These are phyloP conservation scores for Takifugu bimaculatus DNA, from an alignment of 2,113 vertebrate species.

Conservation along the genomic window DNA sequence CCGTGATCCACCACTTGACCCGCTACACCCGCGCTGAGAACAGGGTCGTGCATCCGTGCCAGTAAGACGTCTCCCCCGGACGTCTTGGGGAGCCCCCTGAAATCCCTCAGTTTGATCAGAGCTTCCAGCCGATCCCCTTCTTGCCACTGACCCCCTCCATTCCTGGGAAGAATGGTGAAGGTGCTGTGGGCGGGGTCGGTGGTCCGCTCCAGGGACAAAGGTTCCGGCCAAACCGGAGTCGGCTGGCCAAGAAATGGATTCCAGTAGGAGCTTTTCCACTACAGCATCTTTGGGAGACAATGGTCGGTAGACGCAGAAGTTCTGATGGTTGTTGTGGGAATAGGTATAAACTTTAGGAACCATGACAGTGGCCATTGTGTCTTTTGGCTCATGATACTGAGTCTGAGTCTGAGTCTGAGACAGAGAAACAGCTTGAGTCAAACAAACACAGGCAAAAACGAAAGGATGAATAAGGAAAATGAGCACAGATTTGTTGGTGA, in stretches of 20 bases:
- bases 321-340: neutral
- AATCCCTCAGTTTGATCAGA: conserved; percentile 79
- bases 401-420: neutral
- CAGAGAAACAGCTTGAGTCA: neutral
- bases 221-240: conserved; percentile 39
- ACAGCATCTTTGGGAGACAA: conserved; percentile 69
- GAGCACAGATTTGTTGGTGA: too few species aligned
- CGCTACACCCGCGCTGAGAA: conserved; percentile 80
- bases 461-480: neutral
- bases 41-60: conserved; percentile 78
- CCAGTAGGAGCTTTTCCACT: conserved; percentile 77
- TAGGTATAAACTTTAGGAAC: neutral
- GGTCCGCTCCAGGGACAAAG: conserved; percentile 69
- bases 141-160: conserved; percentile 49
- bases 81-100: conserved; percentile 78
- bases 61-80: conserved; percentile 87
- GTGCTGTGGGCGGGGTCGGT: conserved; percentile 80
- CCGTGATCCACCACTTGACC: conserved; percentile 82
- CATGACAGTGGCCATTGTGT: accelerated
- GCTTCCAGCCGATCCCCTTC: conserved; percentile 83
- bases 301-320: conserved; percentile 57
- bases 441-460: neutral
- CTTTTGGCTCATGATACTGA: neutral
- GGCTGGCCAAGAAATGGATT: conserved; percentile 76
- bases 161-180: conserved; percentile 76